Evolutionary conservation across 2,797 vertebrate genomes (phyloP).

Genomic region (Phaenicophaeus curvirostris): DNA sequence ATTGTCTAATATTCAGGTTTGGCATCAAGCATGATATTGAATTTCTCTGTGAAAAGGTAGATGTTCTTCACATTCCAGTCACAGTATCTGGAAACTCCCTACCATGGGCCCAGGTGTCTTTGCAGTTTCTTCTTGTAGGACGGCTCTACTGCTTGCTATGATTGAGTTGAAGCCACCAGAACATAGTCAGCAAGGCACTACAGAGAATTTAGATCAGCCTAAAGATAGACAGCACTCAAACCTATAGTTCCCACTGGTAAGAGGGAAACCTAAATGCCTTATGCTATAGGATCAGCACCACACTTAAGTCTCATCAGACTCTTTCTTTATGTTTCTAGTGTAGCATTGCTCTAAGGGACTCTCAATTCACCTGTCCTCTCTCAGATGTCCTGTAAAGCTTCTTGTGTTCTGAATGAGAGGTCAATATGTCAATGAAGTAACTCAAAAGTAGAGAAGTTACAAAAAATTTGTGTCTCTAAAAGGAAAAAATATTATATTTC

Average conservation of each 20-base stretch:
- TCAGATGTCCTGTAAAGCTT: background rate
- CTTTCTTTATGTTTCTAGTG: background rate
- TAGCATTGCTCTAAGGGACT: background rate
- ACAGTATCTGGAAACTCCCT: background rate
- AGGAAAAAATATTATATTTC: background rate
- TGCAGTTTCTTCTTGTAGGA: background rate
- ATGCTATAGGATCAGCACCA: background rate
- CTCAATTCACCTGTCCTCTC: background rate
- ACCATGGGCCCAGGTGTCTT: background rate
- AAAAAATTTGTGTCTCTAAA: background rate
- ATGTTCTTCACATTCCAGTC: background rate
- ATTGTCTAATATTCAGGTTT: background rate
- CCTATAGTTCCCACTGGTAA: background rate
- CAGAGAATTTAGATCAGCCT: background rate
- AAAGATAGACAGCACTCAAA: background rate
- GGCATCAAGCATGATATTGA: background rate
- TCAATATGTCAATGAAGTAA: background rate
- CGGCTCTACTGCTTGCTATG: fast-evolving
- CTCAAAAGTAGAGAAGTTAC: background rate
- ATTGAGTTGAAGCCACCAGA: background rate
- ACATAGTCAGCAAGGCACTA: background rate
- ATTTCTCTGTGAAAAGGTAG: background rate
- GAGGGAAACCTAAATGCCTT: background rate
- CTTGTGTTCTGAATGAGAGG: background rate
- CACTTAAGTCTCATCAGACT: background rate